Base-by-base conservation (phyloP, 2,797 vertebrate genomes). In the Darevskia mixta region DNA sequence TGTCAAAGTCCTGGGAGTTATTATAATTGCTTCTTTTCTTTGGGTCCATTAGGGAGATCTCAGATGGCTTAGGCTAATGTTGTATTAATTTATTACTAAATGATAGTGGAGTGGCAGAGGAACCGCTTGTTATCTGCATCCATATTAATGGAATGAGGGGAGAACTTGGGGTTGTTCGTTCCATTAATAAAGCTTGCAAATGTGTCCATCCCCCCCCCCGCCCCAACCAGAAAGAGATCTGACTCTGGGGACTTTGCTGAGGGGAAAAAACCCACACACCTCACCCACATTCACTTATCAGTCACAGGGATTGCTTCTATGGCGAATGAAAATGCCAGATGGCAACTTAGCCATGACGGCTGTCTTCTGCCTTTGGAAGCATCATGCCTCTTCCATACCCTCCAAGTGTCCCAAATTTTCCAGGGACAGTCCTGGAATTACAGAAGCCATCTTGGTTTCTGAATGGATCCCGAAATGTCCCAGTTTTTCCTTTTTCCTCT, bases 1-100 rank as follows among this genome's bases (percentile, higher is more conserved):
- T 55, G 49, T 55, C 49, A 55, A 55, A 55, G 38, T 79, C 71
- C 83, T 76, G 58, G 79, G 88, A 89, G 80, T 86, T 32, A 69
- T 86, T 86, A 81, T 85, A 89, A 86, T 86, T 89, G 71, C 88
- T 89, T 89, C 88, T 89, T 89, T 86, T 89, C 72, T 77, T 71
- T 58, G 83, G 32, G 78, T 86, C 83, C 83, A 82, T 86, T 89
- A 89, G 79, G 72, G 88, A 89, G 78, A 67, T 82, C 79, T 89
- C 88, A 77, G 88, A 85, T 89, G 83, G 83, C 83, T 86, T 82
- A 86, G 83, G 79, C 83, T 89, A 89, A 89, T 86, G 79, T 69
- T 58, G 61, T 82, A 85, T 89, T 89, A 89, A 89, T 89, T 86
- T 77, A 85, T 86, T 76, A 75, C 83, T 82, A 89, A 76, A 89